phyloP scores from a whole-genome alignment of 2,797 vertebrate genomes.

The Clamator glandarius region DNA sequence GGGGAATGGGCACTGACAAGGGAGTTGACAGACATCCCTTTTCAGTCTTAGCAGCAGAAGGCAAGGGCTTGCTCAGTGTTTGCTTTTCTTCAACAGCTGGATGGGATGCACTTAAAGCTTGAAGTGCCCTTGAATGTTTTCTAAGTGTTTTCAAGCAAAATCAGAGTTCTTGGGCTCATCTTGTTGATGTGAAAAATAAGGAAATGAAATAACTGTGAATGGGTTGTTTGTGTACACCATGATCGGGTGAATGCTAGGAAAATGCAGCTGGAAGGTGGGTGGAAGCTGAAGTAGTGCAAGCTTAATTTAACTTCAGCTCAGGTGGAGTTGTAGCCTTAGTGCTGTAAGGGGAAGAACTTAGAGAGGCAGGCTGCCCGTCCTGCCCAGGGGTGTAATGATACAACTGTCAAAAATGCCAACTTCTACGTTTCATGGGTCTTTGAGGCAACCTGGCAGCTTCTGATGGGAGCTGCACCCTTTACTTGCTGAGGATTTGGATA shows the following conservation, averaged over 20 bases:
- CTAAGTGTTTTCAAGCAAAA: not conserved
- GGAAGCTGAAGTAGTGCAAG: not conserved
- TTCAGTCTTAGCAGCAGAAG: not conserved
- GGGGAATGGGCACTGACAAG: not conserved
- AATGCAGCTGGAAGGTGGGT: not conserved
- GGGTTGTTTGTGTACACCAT: not conserved
- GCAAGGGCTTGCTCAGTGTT: not conserved
- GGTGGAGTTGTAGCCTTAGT: not conserved
- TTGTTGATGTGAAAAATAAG: not conserved
- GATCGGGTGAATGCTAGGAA: not conserved
- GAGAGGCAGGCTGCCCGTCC: not conserved
- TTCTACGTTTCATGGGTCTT: not conserved
- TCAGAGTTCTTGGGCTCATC: not conserved
- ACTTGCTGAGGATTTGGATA: rapidly evolving
- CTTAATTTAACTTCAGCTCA: not conserved
- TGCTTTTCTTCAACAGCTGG: not conserved
- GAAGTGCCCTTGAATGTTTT: not conserved
- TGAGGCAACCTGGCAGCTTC: not conserved
- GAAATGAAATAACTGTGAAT: not conserved
- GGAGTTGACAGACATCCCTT: not conserved
- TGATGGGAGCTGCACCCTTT: not conserved
- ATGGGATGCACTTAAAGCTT: not conserved
- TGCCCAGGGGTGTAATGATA: not conserved
- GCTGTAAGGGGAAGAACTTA: not conserved
- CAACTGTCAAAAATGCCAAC: not conserved